Conservation (phyloP, 2,797 vertebrate species). For the Thamnophis elegans region DNA sequence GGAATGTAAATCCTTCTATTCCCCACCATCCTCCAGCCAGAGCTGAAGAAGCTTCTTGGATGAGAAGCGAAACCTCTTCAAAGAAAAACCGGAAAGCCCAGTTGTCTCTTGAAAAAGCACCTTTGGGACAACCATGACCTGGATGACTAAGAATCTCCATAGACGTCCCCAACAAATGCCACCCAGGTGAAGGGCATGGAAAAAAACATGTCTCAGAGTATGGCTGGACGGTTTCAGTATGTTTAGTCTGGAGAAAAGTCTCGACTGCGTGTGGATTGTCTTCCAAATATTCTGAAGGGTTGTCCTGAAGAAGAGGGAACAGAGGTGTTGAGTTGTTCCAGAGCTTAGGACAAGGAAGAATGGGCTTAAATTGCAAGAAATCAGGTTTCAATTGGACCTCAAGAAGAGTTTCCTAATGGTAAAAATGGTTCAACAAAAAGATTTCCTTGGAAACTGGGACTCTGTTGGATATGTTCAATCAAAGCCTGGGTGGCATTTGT, state of each 20-base stretch:
- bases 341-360: neutral
- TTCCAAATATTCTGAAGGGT: neutral
- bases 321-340: neutral
- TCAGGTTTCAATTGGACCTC: neutral
- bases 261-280: neutral
- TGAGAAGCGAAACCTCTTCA: too few species aligned
- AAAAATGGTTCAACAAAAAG: neutral
- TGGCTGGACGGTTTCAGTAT: neutral
- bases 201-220: neutral
- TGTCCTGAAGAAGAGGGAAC: neutral
- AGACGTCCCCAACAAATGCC: too few species aligned
- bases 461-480: neutral
- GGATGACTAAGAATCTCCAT: too few species aligned
- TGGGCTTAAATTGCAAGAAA: neutral
- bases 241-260: neutral
- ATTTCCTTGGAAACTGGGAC: neutral
- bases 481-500: neutral
- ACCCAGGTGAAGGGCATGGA: neutral
- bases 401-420: neutral
- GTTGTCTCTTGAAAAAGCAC: too few species aligned
- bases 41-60: too few species aligned
- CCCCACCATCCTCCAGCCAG: too few species aligned
- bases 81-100: too few species aligned
- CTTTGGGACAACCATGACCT: too few species aligned
- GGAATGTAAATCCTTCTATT: too few species aligned